A percentile compares a stretch with the other conserved stretches of the same genome.
Evolutionary conservation across 1,140 invertebrate genomes (phyloP).

Genomic region (Thaumetopoea pityocampa): DNA sequence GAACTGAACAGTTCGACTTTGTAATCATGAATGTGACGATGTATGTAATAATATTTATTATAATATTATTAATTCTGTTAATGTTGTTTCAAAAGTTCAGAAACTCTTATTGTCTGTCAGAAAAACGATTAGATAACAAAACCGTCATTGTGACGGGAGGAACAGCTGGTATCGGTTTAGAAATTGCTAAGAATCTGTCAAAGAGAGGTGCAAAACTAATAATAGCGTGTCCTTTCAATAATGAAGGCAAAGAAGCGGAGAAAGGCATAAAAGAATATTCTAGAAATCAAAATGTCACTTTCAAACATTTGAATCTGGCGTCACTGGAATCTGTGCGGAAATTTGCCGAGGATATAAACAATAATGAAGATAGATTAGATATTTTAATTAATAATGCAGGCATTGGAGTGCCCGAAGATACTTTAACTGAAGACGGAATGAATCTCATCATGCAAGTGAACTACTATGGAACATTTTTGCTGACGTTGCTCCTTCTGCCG

Average conservation of each 20-base stretch:
- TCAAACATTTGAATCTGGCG: slow-evolving; percentile 44
- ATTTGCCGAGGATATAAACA: slow-evolving; percentile 59
- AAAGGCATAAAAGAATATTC: slow-evolving; percentile 38
- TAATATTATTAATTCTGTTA: slow-evolving; percentile 7
- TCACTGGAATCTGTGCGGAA: slow-evolving; percentile 39
- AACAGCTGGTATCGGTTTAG: slow-evolving; percentile 89
- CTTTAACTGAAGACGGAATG: slow-evolving; percentile 78
- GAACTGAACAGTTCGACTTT: no score
- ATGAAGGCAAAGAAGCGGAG: slow-evolving; percentile 62
- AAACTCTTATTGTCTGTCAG: slow-evolving; percentile 46
- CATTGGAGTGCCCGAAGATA: slow-evolving; percentile 65
- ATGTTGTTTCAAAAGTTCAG: slow-evolving; percentile 24
- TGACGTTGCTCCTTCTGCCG: slow-evolving; percentile 82
- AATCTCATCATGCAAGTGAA: slow-evolving; percentile 81
- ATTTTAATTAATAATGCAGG: slow-evolving; percentile 86
- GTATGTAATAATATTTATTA: slow-evolving; percentile 7
- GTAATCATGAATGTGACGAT: slow-evolving; percentile 7
- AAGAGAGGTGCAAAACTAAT: slow-evolving; percentile 82
- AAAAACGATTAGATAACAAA: slow-evolving; percentile 76
- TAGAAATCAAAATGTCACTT: slow-evolving; percentile 41
- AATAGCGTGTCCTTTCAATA: slow-evolving; percentile 80
- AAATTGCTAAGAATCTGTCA: slow-evolving; percentile 82
- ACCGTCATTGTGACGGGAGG: slow-evolving; percentile 88
- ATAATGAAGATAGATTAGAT: slow-evolving; percentile 76
- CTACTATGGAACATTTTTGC: slow-evolving; percentile 82